Evolutionary conservation across 2,113 vertebrate genomes (phyloP).

Genomic region (Pachypanchax playfairii): DNA sequence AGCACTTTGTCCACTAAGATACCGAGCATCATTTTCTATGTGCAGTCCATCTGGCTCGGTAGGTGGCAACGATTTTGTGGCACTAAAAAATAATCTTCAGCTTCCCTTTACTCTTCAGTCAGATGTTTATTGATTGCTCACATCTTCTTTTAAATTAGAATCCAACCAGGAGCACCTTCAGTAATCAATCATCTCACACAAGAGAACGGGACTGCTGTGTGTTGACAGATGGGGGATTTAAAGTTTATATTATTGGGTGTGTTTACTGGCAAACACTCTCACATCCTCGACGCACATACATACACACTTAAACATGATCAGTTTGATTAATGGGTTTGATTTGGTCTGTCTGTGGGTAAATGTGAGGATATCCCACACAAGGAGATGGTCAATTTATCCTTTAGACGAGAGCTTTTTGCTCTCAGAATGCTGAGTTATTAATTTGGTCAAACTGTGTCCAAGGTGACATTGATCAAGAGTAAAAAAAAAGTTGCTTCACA

Average conservation of each 20-base stretch:
- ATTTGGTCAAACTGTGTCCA: conserved; percentile 25
- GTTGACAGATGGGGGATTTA: conserved; percentile 50
- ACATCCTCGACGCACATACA: conserved; percentile 10
- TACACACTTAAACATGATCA: conserved; percentile 8
- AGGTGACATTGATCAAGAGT: conserved; percentile 35
- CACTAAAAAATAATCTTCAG: conserved; percentile 33
- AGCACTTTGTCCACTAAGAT: not conserved
- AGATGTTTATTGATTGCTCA: conserved; percentile 43
- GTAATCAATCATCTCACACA: conserved; percentile 52
- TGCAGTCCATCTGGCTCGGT: not conserved
- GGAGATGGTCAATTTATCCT: conserved; percentile 42
- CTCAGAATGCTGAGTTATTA: conserved; percentile 8
- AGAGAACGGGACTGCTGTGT: conserved; percentile 21
- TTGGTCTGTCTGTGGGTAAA: conserved; percentile 45
- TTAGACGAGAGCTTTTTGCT: not conserved
- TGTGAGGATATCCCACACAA: conserved; percentile 41
- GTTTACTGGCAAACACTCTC: conserved; percentile 37
- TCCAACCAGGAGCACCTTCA: conserved; percentile 18
- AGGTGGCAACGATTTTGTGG: conserved; percentile 11
- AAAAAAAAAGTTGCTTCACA: not conserved
- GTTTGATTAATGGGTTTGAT: conserved; percentile 51
- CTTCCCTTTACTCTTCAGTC: conserved; percentile 22
- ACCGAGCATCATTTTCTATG: not conserved
- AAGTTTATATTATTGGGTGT: conserved; percentile 48
- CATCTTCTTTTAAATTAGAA: conserved; percentile 50